These are phyloP conservation scores for Ischnus inquisitorius DNA, from an alignment of 2,888 invertebrate species.

Conservation along the genomic window DNA sequence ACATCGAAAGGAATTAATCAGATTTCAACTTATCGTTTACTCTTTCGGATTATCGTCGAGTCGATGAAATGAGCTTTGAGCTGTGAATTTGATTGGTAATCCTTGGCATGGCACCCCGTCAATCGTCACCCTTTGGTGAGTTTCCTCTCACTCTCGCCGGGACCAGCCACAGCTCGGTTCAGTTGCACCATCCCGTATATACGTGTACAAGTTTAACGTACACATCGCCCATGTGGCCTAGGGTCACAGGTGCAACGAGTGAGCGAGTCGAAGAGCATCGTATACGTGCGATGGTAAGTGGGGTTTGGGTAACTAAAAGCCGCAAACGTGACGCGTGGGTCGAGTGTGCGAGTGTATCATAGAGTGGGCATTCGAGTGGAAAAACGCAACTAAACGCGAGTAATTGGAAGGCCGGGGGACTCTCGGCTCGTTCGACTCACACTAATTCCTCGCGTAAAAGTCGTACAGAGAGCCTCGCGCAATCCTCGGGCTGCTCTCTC, in stretches of 20 bases:
- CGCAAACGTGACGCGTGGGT: slow-evolving; percentile 75
- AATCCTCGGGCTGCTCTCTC: slow-evolving; percentile 34
- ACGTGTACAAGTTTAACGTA: slow-evolving; percentile 8
- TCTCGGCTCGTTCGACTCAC: slow-evolving; percentile 76
- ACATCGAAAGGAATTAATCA: slow-evolving; percentile 50
- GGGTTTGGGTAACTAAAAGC: slow-evolving; percentile 83
- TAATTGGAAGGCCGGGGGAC: slow-evolving; percentile 82
- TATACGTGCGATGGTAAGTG: slow-evolving; percentile 75
- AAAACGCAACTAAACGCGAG: slow-evolving; percentile 85
- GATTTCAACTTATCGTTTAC: slow-evolving; percentile 37
- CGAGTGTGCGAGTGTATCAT: slow-evolving; percentile 83
- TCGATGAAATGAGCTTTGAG: slow-evolving; percentile 71
- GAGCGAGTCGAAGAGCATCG: slow-evolving; percentile 9
- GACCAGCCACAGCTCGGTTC: slow-evolving; percentile 50
- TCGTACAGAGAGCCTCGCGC: slow-evolving; percentile 63
- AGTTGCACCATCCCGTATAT: slow-evolving; percentile 42
- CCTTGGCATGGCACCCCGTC: slow-evolving; percentile 74
- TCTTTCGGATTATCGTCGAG: slow-evolving; percentile 34
- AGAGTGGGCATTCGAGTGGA: slow-evolving; percentile 83
- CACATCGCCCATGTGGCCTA: slow-evolving; percentile 4
- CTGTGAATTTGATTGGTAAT: slow-evolving; percentile 77
- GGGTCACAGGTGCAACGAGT: slow-evolving; percentile 37
- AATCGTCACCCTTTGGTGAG: slow-evolving; percentile 76
- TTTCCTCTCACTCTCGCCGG: slow-evolving; percentile 33
- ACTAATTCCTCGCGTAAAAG: slow-evolving; percentile 71